phyloP scores from a whole-genome alignment of 2,797 vertebrate genomes.

The Mionectes olivaceus region DNA sequence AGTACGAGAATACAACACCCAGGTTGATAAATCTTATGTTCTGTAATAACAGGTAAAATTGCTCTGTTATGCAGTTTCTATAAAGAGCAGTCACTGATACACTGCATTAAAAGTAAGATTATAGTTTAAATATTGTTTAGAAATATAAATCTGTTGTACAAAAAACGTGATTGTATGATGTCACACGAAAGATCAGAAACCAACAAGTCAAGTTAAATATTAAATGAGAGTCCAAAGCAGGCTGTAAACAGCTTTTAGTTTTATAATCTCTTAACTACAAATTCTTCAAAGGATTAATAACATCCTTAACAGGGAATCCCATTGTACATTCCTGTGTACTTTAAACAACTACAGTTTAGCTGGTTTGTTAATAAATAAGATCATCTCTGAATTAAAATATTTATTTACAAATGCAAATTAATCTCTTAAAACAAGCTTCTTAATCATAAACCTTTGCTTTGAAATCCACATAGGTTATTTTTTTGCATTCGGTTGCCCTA shows the following conservation, averaged over 20 bases:
- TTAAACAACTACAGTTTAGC: background rate
- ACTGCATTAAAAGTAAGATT: constrained; percentile 32
- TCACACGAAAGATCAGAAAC: constrained; percentile 21
- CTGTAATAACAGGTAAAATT: background rate
- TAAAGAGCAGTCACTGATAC: background rate
- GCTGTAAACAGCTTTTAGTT: background rate
- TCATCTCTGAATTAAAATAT: background rate
- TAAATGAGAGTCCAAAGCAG: background rate
- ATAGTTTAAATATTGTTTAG: background rate
- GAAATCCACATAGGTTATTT: background rate
- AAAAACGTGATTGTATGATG: background rate
- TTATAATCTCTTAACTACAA: background rate
- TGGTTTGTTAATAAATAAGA: background rate
- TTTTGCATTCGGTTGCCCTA: background rate
- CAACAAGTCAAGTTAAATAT: constrained; percentile 15
- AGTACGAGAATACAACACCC: background rate
- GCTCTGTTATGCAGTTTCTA: background rate
- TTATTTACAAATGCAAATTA: constrained; percentile 38
- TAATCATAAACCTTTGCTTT: background rate
- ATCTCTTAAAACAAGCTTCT: constrained; percentile 8
- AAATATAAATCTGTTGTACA: constrained; percentile 19
- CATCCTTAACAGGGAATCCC: background rate
- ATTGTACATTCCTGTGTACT: background rate
- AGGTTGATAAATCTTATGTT: background rate
- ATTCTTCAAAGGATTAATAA: background rate